Percentiles rank a stretch among this genome's conserved stretches.
These are phyloP conservation scores for Paramacrobiotus metropolitanus DNA, from an alignment of 1,140 invertebrate species.

Conservation along the genomic window DNA sequence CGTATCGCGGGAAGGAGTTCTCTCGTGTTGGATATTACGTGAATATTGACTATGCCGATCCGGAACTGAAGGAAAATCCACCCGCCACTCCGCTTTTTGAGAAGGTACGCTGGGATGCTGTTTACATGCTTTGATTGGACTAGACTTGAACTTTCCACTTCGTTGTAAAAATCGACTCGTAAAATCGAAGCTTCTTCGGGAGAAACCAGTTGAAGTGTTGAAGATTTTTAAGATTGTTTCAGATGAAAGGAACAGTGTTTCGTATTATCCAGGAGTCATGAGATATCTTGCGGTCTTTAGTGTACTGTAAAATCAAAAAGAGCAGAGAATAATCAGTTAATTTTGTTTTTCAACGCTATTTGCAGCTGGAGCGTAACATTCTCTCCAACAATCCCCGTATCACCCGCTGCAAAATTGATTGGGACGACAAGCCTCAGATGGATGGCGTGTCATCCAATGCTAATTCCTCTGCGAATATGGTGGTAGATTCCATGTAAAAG, in stretches of 20 bases:
- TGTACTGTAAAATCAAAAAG: neutral
- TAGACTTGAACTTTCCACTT: too few relatives aligned
- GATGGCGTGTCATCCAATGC: constrained; percentile 8
- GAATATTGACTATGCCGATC: constrained; percentile 87
- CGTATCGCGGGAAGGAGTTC: constrained; percentile 76
- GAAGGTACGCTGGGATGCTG: constrained; percentile 34
- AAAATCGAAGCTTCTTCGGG: too few relatives aligned
- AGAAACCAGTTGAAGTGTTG: too few relatives aligned
- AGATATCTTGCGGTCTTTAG: neutral
- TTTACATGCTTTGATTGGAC: too few relatives aligned
- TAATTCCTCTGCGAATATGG: neutral
- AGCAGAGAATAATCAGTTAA: constrained; percentile 2
- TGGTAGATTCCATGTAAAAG: neutral
- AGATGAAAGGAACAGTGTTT: too few relatives aligned
- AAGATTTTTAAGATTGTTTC: too few relatives aligned
- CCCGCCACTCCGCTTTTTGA: constrained; percentile 73
- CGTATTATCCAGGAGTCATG: too few relatives aligned
- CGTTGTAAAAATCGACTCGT: too few relatives aligned
- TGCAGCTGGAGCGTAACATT: constrained; percentile 61
- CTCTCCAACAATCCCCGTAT: constrained; percentile 76
- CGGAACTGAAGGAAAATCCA: constrained; percentile 77
- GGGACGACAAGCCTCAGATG: constrained; percentile 42
- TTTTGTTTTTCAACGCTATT: constrained; percentile 5
- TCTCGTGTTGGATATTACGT: constrained; percentile 95
- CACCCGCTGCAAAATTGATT: constrained; percentile 89